These are phyloP conservation scores for Drosophila asahinai DNA, from an alignment of 1,140 invertebrate species.

Conservation along the genomic window DNA sequence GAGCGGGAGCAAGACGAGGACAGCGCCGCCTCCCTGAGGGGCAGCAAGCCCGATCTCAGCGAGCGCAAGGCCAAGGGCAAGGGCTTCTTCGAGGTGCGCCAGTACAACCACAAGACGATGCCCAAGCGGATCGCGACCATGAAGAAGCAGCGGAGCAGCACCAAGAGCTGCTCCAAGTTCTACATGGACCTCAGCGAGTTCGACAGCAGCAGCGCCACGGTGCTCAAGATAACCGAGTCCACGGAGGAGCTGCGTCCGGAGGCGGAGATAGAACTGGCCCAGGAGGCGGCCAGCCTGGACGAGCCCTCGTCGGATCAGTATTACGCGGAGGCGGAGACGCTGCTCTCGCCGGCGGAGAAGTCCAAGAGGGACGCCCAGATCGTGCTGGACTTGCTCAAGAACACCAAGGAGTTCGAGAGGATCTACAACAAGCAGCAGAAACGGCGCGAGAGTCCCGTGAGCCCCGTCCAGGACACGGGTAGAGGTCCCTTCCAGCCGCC, in stretches of 20 bases:
- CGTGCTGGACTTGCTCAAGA: conserved; percentile 92
- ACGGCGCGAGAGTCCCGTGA: conserved; percentile 74
- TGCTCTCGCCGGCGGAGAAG: conserved; percentile 54
- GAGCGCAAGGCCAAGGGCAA: conserved; percentile 71
- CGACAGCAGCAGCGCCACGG: conserved; percentile 84
- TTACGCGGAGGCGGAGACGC: conserved; percentile 49
- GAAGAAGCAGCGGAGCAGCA: conserved; percentile 88
- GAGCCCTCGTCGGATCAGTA: conserved; percentile 45
- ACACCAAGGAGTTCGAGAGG: conserved; percentile 93
- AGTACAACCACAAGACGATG: conserved; percentile 89
- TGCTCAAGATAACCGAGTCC: conserved; percentile 88
- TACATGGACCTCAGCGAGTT: conserved; percentile 87
- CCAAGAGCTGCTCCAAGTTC: conserved; percentile 87
- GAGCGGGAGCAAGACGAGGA: conserved; percentile 61
- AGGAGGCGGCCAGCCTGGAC: conserved; percentile 49
- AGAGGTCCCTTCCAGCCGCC: conserved; percentile 38
- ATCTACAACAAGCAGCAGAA: conserved; percentile 89
- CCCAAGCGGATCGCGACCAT: conserved; percentile 89
- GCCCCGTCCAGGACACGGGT: conserved; percentile 42
- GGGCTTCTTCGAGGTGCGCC: conserved; percentile 86
- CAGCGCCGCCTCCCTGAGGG: conserved; percentile 61
- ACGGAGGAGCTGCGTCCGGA: conserved; percentile 86
- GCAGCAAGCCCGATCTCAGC: conserved; percentile 71
- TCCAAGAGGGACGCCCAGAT: conserved; percentile 86
- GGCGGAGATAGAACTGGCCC: conserved; percentile 57